Evolutionary conservation across 2,113 vertebrate species (phyloP).

Genomic region (Eretmochelys imbricata): DNA sequence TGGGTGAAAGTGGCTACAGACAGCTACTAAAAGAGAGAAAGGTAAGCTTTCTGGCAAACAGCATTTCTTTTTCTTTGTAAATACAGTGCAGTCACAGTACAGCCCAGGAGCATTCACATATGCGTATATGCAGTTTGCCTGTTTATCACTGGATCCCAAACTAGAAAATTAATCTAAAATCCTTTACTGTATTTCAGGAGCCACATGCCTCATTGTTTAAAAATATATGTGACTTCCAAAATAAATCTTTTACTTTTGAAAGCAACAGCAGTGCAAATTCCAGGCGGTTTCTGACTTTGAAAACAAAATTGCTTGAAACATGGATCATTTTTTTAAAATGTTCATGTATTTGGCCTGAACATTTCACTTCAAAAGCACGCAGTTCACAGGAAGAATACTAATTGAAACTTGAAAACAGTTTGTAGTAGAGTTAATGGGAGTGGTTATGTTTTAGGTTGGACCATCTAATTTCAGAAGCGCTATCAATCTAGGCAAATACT

Average conservation of each 20-base stretch:
- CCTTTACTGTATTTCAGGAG: background rate
- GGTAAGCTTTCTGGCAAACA: constrained; percentile 78
- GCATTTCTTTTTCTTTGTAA: background rate
- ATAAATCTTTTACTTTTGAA: background rate
- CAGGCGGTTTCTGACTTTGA: background rate
- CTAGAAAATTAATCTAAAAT: background rate
- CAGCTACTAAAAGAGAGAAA: constrained; percentile 92
- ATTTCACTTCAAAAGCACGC: background rate
- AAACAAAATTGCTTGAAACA: background rate
- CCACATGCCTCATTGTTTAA: background rate
- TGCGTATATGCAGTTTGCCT: background rate
- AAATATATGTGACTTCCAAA: background rate
- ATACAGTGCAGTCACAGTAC: background rate
- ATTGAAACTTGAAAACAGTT: background rate
- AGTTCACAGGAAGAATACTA: background rate
- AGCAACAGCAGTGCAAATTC: background rate
- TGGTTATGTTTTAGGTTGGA: background rate
- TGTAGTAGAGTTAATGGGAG: background rate
- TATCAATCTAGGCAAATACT: background rate
- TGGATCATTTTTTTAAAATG: background rate
- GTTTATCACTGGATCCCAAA: background rate
- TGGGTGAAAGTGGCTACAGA: constrained; percentile 93
- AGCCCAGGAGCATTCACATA: background rate
- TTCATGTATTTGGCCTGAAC: background rate
- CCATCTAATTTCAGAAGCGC: background rate